These are phyloP conservation scores for Drosophila teissieri DNA, from an alignment of 1,140 invertebrate genomes.

Conservation along the genomic window DNA sequence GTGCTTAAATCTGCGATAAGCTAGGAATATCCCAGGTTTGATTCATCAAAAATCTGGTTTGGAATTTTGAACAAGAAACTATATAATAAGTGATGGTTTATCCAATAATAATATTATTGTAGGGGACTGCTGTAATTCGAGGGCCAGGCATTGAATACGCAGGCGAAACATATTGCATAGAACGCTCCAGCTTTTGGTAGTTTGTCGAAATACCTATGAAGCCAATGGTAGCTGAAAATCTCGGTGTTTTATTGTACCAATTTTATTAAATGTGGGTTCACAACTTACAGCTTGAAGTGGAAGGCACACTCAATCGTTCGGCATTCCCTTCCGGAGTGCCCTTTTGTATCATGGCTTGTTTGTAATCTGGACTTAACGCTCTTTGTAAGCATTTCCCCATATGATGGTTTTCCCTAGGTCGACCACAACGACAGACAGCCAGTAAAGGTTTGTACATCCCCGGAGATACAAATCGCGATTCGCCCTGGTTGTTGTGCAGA, in stretches of 20 bases:
- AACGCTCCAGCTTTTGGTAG: conserved; percentile 70
- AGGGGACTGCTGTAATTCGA: conserved; percentile 67
- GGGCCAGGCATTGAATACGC: conserved; percentile 71
- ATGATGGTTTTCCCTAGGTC: conserved; percentile 54
- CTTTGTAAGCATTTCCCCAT: conserved; percentile 75
- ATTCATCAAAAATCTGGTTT: conserved; percentile 8
- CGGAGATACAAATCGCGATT: conserved; percentile 69
- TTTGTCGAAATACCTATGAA: conserved; percentile 19
- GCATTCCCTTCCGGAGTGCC: background rate
- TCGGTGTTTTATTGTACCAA: background rate
- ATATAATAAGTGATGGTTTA: conserved; percentile 20
- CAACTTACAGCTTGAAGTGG: conserved; percentile 69
- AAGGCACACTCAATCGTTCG: conserved; percentile 35
- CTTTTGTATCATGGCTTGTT: background rate
- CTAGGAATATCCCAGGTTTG: conserved; percentile 8
- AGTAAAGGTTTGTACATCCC: conserved; percentile 69
- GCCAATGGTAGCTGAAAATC: conserved; percentile 67
- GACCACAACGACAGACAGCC: conserved; percentile 74
- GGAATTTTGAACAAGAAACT: background rate
- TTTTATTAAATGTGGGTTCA: background rate
- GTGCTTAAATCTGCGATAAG: background rate
- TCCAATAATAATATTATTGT: conserved; percentile 72
- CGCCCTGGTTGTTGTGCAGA: conserved; percentile 61
- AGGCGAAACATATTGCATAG: conserved; percentile 77
- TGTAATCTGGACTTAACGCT: conserved; percentile 47